Conservation (phyloP, 2,888 invertebrate species). For the Agriopis marginaria region DNA sequence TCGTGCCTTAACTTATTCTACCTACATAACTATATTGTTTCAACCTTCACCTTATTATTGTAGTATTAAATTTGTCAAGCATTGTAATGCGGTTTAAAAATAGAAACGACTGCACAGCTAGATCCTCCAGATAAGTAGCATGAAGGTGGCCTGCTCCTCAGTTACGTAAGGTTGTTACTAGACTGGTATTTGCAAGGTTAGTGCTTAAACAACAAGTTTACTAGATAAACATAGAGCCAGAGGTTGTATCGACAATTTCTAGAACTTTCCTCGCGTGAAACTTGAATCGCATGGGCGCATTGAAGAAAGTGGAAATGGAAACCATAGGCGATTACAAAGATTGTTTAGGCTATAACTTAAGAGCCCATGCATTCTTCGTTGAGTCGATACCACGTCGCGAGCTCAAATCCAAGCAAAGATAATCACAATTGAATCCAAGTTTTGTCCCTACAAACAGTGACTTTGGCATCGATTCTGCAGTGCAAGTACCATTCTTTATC, state of each 20-base stretch:
- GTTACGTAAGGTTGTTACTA: conserved; percentile 11
- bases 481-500: no score
- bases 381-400: no score
- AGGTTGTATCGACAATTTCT: conserved; percentile 39
- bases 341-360: no score
- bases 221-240: conserved; percentile 17
- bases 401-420: no score
- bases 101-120: conserved; percentile 15
- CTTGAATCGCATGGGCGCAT: conserved; percentile 68
- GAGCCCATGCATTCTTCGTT: no score
- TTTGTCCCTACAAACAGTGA: no score
- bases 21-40: no score
- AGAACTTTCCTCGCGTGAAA: conserved; percentile 65
- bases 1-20: no score
- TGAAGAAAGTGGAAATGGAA: conserved; percentile 77
- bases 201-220: conserved; percentile 7
- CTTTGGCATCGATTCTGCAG: no score
- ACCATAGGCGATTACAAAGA: conserved; percentile 48
- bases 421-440: no score
- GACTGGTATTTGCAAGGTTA: conserved; percentile 15
- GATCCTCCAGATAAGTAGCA: conserved; percentile 11
- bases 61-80: background rate
- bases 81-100: conserved; percentile 15
- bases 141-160: conserved; percentile 5
- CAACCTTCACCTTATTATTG: conserved; percentile 18